These are phyloP conservation scores for Anoplophora glabripennis DNA, from an alignment of 1,140 invertebrate genomes.

Conservation along the genomic window DNA sequence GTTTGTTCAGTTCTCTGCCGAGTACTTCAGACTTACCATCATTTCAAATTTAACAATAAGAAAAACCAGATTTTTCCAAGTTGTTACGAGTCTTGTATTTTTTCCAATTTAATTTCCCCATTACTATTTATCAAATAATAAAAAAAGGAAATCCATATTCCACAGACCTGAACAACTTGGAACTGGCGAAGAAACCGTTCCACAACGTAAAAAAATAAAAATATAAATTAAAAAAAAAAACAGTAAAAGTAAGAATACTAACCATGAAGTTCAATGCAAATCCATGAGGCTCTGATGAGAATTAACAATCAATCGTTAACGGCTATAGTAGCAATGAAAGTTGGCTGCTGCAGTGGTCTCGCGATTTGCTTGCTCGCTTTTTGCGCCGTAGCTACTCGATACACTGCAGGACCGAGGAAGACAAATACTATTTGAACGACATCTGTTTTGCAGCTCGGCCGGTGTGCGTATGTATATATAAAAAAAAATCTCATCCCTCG, in stretches of 20 bases:
- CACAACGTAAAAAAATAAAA: background rate
- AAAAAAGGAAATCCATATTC: too few species aligned
- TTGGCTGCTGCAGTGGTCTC: constrained; percentile 44
- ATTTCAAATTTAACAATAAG: constrained; percentile 6
- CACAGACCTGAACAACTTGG: background rate
- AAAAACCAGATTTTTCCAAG: constrained; percentile 6
- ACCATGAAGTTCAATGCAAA: constrained; percentile 45
- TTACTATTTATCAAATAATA: too few species aligned
- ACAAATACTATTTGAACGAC: constrained; percentile 40
- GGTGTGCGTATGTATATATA: too few species aligned
- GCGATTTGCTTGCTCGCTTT: constrained; percentile 17
- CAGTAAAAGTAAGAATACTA: constrained; percentile 41
- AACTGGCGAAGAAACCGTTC: background rate
- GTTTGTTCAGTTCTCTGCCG: too few species aligned
- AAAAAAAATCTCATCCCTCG: constrained; percentile 13
- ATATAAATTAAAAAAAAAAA: constrained; percentile 8
- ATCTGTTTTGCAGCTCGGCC: constrained; percentile 32
- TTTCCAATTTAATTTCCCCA: too few species aligned
- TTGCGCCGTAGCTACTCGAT: constrained; percentile 20
- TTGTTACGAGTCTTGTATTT: constrained; percentile 25
- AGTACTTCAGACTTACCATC: too few species aligned
- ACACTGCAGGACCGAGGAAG: constrained; percentile 48
- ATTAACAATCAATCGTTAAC: constrained; percentile 41
- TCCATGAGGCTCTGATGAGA: constrained; percentile 33
- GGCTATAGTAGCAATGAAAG: constrained; percentile 45